Evolutionary conservation across 2,113 vertebrate species (phyloP).

Genomic region (Morone chrysops): DNA sequence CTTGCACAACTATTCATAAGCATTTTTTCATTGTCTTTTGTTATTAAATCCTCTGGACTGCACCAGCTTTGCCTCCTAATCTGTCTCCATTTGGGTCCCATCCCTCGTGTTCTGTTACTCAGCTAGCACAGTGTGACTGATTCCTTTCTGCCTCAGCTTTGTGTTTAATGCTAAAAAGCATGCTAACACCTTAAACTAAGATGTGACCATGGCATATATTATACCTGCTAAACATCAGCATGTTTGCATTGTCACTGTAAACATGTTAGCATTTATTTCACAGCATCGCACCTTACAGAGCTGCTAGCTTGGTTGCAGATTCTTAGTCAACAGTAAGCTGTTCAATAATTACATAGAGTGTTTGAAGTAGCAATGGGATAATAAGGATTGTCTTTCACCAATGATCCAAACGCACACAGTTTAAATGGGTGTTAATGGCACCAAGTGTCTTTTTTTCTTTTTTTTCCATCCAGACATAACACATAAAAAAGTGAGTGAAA

Average conservation of each 20-base stretch:
- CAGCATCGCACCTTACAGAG: too few species aligned
- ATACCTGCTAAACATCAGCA: background rate
- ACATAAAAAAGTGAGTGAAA: slow-evolving; percentile 44
- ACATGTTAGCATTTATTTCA: background rate
- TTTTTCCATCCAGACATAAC: slow-evolving; percentile 1
- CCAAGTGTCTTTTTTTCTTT: background rate
- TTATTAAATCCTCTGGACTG: too few species aligned
- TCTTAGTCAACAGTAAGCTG: too few species aligned
- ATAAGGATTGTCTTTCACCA: background rate
- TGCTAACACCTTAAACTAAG: background rate
- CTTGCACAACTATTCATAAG: too few species aligned
- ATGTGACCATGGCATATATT: background rate
- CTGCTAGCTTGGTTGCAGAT: too few species aligned
- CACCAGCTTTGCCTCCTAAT: too few species aligned
- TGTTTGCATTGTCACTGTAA: background rate
- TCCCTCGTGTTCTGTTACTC: too few species aligned
- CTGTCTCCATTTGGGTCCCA: too few species aligned
- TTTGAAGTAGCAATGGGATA: background rate
- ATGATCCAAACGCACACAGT: background rate
- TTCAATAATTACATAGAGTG: too few species aligned
- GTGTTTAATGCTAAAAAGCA: background rate
- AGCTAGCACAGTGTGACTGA: too few species aligned
- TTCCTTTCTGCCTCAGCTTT: too few species aligned
- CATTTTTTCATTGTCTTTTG: too few species aligned
- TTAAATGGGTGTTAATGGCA: slow-evolving; percentile 1